These are phyloP conservation scores for Abscondita cerata DNA, from an alignment of 2,888 invertebrate genomes.

Conservation along the genomic window DNA sequence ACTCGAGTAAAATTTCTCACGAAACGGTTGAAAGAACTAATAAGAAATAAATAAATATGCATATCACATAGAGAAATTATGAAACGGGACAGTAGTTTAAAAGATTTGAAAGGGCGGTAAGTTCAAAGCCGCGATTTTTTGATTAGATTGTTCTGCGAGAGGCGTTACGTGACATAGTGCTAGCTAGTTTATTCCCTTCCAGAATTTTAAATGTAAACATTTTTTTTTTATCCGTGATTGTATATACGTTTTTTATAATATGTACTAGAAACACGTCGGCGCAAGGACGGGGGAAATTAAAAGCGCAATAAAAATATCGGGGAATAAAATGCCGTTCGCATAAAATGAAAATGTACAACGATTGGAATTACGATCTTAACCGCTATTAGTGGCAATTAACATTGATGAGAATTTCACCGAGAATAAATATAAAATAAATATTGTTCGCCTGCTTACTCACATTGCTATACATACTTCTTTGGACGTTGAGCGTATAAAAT, in stretches of 20 bases:
- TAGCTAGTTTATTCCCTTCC: conserved; percentile 22
- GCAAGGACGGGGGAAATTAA: conserved; percentile 18
- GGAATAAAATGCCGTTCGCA: conserved; percentile 33
- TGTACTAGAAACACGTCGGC: neutral
- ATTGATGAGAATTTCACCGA: conserved; percentile 54
- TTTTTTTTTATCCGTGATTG: conserved; percentile 9
- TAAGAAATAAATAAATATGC: conserved; percentile 26
- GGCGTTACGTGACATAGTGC: conserved; percentile 32
- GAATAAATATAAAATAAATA: conserved; percentile 56
- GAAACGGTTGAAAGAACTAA: neutral
- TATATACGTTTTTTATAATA: conserved; percentile 1
- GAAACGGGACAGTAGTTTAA: conserved; percentile 14
- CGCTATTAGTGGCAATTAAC: conserved; percentile 56
- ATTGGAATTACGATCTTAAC: conserved; percentile 44
- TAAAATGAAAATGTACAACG: conserved; percentile 42
- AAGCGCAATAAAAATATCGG: conserved; percentile 30
- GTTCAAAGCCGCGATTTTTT: conserved; percentile 28
- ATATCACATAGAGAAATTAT: conserved; percentile 33
- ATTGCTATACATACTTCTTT: conserved; percentile 49
- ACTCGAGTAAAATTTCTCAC: conserved; percentile 14
- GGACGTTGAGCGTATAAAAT: neutral
- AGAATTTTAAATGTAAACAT: conserved; percentile 21
- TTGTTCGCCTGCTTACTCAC: conserved; percentile 49
- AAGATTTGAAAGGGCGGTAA: conserved; percentile 27
- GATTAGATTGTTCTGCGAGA: conserved; percentile 33